Percentiles rank a stretch among this genome's conserved stretches.
These are phyloP conservation scores for Brienomyrus longianalis DNA, from an alignment of 2,113 vertebrate species.

Conservation along the genomic window DNA sequence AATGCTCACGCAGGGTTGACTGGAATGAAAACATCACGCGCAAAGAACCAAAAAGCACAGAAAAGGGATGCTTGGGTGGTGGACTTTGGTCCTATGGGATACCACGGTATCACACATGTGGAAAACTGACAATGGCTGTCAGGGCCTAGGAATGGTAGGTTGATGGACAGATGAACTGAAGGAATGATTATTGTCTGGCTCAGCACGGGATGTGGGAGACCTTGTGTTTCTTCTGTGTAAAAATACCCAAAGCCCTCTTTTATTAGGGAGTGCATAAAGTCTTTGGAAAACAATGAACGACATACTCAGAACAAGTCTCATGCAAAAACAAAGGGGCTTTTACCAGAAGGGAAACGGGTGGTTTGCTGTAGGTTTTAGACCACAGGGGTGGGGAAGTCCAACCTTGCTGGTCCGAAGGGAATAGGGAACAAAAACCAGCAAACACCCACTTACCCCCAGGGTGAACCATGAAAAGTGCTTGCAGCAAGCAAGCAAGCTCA, in stretches of 20 bases:
- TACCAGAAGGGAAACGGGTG: neutral
- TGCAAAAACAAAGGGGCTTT: neutral
- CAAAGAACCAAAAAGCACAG: neutral
- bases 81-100: too few relatives aligned
- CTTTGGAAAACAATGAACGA: neutral
- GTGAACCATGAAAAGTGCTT: neutral
- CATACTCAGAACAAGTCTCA: neutral
- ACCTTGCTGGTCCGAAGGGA: neutral
- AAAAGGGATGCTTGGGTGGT: neutral
- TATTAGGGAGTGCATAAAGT: neutral
- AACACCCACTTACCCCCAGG: neutral
- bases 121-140: neutral
- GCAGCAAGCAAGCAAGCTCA: neutral
- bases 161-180: neutral
- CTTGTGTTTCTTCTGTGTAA: neutral
- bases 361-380: neutral
- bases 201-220: neutral
- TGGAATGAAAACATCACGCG: neutral
- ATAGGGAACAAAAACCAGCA: neutral
- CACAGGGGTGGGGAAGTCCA: neutral
- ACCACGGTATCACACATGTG: neutral
- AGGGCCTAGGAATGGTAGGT: neutral
- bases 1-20: neutral
- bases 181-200: neutral
- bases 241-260: neutral